Base-by-base conservation (phyloP, 2,797 vertebrate genomes). In the Sebastes minor region DNA sequence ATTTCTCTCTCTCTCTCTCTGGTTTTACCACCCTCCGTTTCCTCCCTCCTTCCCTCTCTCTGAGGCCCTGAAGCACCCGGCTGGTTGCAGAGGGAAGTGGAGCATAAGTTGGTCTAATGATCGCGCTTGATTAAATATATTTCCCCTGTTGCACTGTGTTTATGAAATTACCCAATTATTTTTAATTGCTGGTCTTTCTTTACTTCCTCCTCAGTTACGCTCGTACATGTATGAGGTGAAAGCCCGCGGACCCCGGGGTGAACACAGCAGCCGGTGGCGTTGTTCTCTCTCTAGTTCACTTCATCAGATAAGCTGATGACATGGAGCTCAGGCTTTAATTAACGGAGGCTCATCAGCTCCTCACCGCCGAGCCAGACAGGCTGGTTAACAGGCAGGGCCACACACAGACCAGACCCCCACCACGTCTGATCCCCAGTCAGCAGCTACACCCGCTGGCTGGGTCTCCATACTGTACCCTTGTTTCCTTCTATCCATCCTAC, bases 111-210 rank as follows among this genome's bases (percentile, higher is more conserved):
- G 13, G 70, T 81, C 76, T 87, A 83, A 92, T 91, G 86, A 92
- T 91, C 55, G 74, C 67, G 88, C 85, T 78, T 94, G 92, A 94
- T 94, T 94, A 93, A 93, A 88, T 91, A 89, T 90, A 83, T 91
- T 86, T 89, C 63, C 89, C 91, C 71, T 84, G 86, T 87, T 92
- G 83, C 74, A n/a, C 82, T 87, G 71, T 88, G 87, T 88, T 92
- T 89, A 91, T 93, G 83, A 93, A 94, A 95, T 95, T 92, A 92
- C 81, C 74, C 83, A 94, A 94, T 94, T 94, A 94, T 91, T 95
- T 95, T 94, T 95, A 95, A 95, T 95, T 95, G 86, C 82, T 75
- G 76, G 65, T 76, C 75, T 87, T 65, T 84, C 84, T 88, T 85
- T 84, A 72, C 91, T 92, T 94, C 92, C 86, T 85, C 74, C 71